A percentile compares a stretch with the other conserved stretches of the same genome.
phyloP scores from a whole-genome alignment of 2,888 invertebrate genomes.

The Mythimna pallens region DNA sequence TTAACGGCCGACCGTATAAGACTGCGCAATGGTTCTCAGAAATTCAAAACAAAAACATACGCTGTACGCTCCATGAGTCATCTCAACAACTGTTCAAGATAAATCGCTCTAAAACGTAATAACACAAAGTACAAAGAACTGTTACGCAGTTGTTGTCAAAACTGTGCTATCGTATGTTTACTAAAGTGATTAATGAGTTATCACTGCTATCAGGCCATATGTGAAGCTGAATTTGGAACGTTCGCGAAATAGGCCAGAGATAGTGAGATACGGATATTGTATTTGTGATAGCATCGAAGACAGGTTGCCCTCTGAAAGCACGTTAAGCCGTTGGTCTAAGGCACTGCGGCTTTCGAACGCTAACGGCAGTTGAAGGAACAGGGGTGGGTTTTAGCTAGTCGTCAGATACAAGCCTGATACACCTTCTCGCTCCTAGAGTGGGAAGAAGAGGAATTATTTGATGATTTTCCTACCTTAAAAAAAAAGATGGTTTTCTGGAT shows the following conservation, averaged over 20 bases:
- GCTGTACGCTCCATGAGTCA: constrained; percentile 33
- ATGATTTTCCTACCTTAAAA: too few species aligned
- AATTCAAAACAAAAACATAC: constrained; percentile 18
- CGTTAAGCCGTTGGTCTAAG: too few species aligned
- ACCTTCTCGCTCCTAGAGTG: too few species aligned
- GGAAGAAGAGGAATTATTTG: too few species aligned
- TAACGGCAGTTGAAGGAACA: too few species aligned
- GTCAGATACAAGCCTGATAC: too few species aligned
- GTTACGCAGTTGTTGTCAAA: constrained; percentile 47
- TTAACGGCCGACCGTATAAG: too few species aligned
- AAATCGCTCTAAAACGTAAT: constrained; percentile 34
- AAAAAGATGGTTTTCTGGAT: too few species aligned
- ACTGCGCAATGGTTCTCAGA: not conserved
- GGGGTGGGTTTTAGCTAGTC: too few species aligned
- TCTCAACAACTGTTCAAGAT: constrained; percentile 16
- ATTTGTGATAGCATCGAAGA: constrained; percentile 7
- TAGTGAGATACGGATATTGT: constrained; percentile 49
- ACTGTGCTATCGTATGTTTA: constrained; percentile 44
- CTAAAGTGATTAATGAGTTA: constrained; percentile 45
- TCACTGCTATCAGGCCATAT: constrained; percentile 52
- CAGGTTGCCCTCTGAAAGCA: not conserved
- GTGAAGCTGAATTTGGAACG: constrained; percentile 52
- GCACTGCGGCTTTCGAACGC: too few species aligned
- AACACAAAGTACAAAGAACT: constrained; percentile 43
- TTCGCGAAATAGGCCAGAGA: constrained; percentile 57